phyloP scores from a whole-genome alignment of 2,888 invertebrate species.

The Microctonus hyperodae region DNA sequence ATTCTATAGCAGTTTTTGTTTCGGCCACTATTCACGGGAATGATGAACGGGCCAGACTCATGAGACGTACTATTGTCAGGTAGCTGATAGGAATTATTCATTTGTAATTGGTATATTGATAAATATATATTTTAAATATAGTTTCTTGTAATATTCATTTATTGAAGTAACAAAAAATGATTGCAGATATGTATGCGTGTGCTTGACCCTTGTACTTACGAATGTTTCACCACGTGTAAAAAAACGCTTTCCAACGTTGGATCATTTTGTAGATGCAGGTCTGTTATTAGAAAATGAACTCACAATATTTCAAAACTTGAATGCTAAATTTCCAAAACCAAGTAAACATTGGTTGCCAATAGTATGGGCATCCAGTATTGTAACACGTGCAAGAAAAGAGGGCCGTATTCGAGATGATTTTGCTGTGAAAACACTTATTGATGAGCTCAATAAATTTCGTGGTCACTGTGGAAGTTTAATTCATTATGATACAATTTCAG shows the following conservation, averaged over 20 bases:
- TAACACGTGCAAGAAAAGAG: conserved; percentile 88
- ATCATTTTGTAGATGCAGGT: conserved; percentile 86
- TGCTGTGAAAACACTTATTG: conserved; percentile 86
- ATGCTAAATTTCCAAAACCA: conserved; percentile 82
- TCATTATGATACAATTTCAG: conserved; percentile 66
- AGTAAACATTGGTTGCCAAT: conserved; percentile 92
- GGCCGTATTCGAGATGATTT: conserved; percentile 90
- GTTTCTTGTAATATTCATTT: conserved; percentile 16
- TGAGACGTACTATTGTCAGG: conserved; percentile 68
- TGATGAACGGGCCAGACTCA: conserved; percentile 67
- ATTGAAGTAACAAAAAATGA: neutral
- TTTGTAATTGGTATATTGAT: neutral
- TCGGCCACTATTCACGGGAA: conserved; percentile 68
- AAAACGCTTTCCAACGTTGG: conserved; percentile 84
- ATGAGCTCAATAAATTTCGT: conserved; percentile 69
- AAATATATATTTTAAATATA: neutral
- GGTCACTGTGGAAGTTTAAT: conserved; percentile 65
- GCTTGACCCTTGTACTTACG: conserved; percentile 85
- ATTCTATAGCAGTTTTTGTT: conserved; percentile 68
- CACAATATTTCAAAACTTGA: conserved; percentile 78
- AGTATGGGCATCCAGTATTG: conserved; percentile 90
- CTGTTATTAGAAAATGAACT: conserved; percentile 83
- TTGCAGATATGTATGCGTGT: conserved; percentile 72
- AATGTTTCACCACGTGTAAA: conserved; percentile 89
- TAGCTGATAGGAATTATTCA: conserved; percentile 30